These are phyloP conservation scores for Agriopis aurantiaria DNA, from an alignment of 2,888 invertebrate species.

Conservation along the genomic window DNA sequence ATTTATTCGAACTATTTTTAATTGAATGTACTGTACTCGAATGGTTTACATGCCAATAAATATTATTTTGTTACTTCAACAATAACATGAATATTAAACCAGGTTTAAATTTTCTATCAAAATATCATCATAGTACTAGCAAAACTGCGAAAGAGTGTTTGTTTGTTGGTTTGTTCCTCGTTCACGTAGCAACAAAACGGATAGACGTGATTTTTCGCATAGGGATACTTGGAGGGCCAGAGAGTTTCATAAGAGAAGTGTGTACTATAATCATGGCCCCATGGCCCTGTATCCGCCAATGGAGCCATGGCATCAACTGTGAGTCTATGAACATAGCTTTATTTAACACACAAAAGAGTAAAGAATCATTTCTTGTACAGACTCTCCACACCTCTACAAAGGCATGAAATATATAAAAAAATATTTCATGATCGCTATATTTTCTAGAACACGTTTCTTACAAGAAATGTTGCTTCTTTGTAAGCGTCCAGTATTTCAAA, in stretches of 20 bases:
- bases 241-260: too few relatives aligned
- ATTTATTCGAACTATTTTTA: background rate
- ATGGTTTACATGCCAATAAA: background rate
- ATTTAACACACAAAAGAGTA: background rate
- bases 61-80: background rate
- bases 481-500: slow-evolving; percentile 28
- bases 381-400: background rate
- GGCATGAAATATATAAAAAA: background rate
- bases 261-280: too few relatives aligned
- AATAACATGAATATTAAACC: background rate
- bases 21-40: background rate
- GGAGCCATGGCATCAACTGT: too few relatives aligned
- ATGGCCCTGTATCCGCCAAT: too few relatives aligned
- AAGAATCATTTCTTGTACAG: background rate
- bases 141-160: too few relatives aligned
- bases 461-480: slow-evolving; percentile 12
- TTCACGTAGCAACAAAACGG: too few relatives aligned
- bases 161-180: too few relatives aligned
- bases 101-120: too few relatives aligned
- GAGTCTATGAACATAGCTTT: too few relatives aligned
- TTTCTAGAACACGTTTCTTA: slow-evolving; percentile 13
- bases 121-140: too few relatives aligned
- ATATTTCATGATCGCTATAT: background rate
- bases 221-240: too few relatives aligned
- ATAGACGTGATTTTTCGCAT: too few relatives aligned